Percentiles rank a stretch among this genome's conserved stretches.
phyloP scores from a whole-genome alignment of 1,140 invertebrate species.

The Chelonus insularis region DNA sequence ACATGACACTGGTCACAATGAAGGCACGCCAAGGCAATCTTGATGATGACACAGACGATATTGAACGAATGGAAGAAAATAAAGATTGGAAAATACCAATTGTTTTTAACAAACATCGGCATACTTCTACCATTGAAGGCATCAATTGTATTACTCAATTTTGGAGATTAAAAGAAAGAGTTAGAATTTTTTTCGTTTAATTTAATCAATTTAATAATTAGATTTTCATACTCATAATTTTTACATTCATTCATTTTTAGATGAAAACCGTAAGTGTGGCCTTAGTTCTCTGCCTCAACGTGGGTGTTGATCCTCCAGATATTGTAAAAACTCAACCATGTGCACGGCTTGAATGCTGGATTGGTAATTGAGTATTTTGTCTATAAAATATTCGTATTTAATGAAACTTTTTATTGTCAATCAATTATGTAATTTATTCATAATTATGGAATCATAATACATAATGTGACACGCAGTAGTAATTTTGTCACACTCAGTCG shows the following conservation, averaged over 20 bases:
- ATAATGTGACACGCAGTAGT: background rate
- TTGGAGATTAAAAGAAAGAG: slow-evolving; percentile 91
- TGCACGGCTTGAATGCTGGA: slow-evolving; percentile 96
- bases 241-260: slow-evolving; percentile 54
- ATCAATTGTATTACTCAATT: slow-evolving; percentile 73
- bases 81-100: slow-evolving; percentile 68
- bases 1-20: slow-evolving; percentile 20
- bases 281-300: slow-evolving; percentile 95
- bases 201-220: background rate
- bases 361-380: slow-evolving; percentile 67
- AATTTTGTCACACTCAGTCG: background rate
- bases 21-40: background rate
- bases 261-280: slow-evolving; percentile 99
- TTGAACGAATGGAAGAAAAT: slow-evolving; percentile 10
- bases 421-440: background rate
- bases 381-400: background rate
- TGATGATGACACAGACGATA: slow-evolving; percentile 1
- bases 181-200: slow-evolving; percentile 51
- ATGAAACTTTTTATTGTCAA: background rate
- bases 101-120: slow-evolving; percentile 71
- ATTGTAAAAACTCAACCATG: slow-evolving; percentile 96
- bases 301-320: slow-evolving; percentile 98
- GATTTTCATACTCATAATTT: slow-evolving; percentile 13
- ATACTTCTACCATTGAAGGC: slow-evolving; percentile 76
- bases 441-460: background rate